Conservation (phyloP, 2,888 invertebrate species). For the Ormyrus rosae region DNA sequence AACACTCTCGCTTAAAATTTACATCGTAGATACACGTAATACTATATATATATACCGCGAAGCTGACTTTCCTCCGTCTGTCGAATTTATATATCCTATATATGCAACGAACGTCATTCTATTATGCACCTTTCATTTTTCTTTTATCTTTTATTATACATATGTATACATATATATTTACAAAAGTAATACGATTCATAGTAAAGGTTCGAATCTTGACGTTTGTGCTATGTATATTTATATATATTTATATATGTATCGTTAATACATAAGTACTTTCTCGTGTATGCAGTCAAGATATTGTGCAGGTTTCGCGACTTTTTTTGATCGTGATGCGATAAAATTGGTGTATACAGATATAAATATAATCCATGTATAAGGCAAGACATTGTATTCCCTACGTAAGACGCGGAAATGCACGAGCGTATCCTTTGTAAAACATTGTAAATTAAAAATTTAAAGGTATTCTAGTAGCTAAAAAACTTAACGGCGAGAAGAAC, state of each 20-base stretch:
- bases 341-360: conserved; percentile 24
- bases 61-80: conserved; percentile 18
- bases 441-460: conserved; percentile 15
- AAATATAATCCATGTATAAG: conserved; percentile 49
- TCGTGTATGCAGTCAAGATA: conserved; percentile 54
- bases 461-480: neutral
- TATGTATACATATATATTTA: conserved; percentile 46
- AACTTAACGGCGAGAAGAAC: conserved; percentile 8
- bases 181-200: conserved; percentile 50
- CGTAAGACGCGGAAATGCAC: conserved; percentile 18
- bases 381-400: conserved; percentile 42
- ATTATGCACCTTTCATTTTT: conserved; percentile 24
- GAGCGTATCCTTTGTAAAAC: neutral
- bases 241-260: conserved; percentile 25
- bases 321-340: conserved; percentile 1
- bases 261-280: conserved; percentile 56
- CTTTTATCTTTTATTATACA: conserved; percentile 30
- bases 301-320: conserved; percentile 51
- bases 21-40: conserved; percentile 44
- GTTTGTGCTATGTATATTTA: conserved; percentile 47
- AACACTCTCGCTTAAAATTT: conserved; percentile 28
- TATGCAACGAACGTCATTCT: conserved; percentile 18
- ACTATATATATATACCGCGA: conserved; percentile 34
- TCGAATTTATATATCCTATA: neutral
- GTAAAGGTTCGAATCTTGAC: conserved; percentile 36